phyloP scores from a whole-genome alignment of 2,797 vertebrate species.

The Moxostoma hubbsi region DNA sequence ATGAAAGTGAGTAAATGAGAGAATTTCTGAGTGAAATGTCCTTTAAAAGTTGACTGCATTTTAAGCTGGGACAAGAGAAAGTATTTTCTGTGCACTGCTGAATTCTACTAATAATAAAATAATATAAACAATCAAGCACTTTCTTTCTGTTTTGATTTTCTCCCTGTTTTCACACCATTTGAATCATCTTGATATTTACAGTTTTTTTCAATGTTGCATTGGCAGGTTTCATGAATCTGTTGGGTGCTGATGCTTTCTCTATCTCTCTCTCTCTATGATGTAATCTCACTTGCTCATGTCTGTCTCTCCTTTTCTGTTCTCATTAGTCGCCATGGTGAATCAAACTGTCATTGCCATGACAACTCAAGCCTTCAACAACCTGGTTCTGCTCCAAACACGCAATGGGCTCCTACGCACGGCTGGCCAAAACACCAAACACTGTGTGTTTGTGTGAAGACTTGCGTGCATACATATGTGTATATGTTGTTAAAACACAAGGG shows the following conservation, averaged over 20 bases:
- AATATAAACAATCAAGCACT: constrained; percentile 14
- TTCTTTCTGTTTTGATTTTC: constrained; percentile 24
- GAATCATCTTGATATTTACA: constrained; percentile 30
- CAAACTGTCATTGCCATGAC: constrained; percentile 82
- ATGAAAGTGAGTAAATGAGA: no score
- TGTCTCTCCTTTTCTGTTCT: constrained; percentile 48
- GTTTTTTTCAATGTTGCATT: constrained; percentile 14
- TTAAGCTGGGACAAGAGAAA: no score
- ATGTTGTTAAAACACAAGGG: constrained; percentile 55
- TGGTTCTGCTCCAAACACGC: constrained; percentile 79
- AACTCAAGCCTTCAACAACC: constrained; percentile 79
- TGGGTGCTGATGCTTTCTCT: constrained; percentile 40
- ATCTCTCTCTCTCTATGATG: constrained; percentile 49
- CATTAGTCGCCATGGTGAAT: constrained; percentile 81
- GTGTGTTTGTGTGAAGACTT: constrained; percentile 50
- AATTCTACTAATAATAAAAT: constrained; percentile 18
- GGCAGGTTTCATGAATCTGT: constrained; percentile 39
- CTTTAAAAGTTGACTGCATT: no score
- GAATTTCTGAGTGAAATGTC: no score
- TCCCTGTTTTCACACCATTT: constrained; percentile 29
- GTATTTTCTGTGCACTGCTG: background rate
- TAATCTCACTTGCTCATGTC: constrained; percentile 43
- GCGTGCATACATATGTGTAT: constrained; percentile 43
- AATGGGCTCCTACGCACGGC: constrained; percentile 79
- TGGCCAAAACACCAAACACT: constrained; percentile 57